Evolutionary conservation across 2,797 vertebrate genomes (phyloP).

Genomic region (Sebastolobus alascanus): DNA sequence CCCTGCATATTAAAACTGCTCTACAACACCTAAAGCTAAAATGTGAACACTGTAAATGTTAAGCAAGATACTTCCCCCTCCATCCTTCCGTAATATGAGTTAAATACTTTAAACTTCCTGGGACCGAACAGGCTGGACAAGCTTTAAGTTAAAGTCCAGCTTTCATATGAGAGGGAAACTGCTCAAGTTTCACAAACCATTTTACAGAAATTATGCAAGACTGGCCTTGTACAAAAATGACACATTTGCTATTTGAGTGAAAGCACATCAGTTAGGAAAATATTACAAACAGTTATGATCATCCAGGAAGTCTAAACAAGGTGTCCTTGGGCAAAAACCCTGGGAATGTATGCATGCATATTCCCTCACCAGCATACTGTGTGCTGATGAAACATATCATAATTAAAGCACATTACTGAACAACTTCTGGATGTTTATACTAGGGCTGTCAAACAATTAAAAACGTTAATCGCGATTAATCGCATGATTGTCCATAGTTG

Average conservation of each 20-base stretch:
- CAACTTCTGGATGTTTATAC: not conserved
- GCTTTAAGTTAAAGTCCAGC: not conserved
- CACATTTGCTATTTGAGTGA: not conserved
- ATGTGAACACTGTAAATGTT: constrained; percentile 7
- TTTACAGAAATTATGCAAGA: not conserved
- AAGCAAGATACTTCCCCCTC: not conserved
- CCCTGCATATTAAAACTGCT: constrained; percentile 52
- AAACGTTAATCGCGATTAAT: too few relatives aligned
- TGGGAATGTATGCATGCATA: not conserved
- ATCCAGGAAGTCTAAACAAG: not conserved
- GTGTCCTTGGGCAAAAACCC: not conserved
- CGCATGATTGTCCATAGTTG: too few relatives aligned
- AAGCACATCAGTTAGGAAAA: not conserved
- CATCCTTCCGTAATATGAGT: not conserved
- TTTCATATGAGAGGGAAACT: not conserved
- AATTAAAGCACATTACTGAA: not conserved
- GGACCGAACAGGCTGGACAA: not conserved
- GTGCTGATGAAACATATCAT: not conserved
- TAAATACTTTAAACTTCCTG: constrained; percentile 11
- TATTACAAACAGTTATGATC: not conserved
- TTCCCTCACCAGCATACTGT: not conserved
- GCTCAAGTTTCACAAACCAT: not conserved
- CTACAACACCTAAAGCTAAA: constrained; percentile 35
- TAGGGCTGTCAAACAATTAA: too few relatives aligned
- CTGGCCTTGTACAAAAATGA: not conserved